Evolutionary conservation across 1,140 invertebrate species (phyloP).

Genomic region (Mya arenaria): DNA sequence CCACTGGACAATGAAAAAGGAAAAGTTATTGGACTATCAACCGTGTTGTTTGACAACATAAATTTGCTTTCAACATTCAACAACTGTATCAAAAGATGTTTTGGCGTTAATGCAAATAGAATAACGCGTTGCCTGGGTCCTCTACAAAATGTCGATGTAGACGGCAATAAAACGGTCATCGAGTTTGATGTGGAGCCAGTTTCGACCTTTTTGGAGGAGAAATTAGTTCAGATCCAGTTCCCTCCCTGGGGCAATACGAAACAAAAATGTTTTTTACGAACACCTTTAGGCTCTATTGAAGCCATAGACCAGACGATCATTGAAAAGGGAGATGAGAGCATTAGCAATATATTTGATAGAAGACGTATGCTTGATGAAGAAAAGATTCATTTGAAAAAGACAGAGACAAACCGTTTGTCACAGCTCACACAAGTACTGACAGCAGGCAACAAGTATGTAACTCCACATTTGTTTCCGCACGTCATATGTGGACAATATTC

Average conservation of each 20-base stretch:
- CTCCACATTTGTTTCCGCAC: neutral
- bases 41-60: neutral
- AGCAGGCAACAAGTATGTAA: neutral
- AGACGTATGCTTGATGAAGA: neutral
- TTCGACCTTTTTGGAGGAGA: too few relatives aligned
- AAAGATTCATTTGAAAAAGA: neutral
- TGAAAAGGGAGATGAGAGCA: neutral
- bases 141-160: neutral
- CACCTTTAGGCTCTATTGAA: neutral
- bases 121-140: neutral
- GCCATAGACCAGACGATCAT: neutral
- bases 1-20: neutral
- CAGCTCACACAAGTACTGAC: neutral
- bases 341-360: neutral
- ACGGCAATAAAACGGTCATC: neutral
- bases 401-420: neutral
- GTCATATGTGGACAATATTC: neutral
- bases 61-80: neutral
- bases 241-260: too few relatives aligned
- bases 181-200: neutral
- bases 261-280: too few relatives aligned
- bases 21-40: neutral
- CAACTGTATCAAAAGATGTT: neutral
- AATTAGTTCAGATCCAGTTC: too few relatives aligned
- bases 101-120: neutral